A percentile compares a stretch with the other conserved stretches of the same genome.
phyloP scores from a whole-genome alignment of 2,888 invertebrate genomes.

The Siphlonurus alternatus region DNA sequence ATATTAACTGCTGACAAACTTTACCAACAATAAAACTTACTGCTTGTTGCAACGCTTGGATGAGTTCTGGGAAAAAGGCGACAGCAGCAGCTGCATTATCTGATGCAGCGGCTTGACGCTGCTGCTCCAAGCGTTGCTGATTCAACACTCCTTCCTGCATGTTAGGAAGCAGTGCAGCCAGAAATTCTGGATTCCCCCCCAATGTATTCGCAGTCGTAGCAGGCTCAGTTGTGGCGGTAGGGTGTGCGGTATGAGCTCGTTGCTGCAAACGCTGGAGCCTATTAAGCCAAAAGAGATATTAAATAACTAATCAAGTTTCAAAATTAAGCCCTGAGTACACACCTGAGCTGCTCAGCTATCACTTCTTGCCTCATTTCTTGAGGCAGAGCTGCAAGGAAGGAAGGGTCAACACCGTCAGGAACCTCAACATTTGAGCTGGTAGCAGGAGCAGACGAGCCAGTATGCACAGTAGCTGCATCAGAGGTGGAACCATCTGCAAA shows the following conservation, averaged over 20 bases:
- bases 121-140: slow-evolving; percentile 54
- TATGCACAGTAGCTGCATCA: slow-evolving; percentile 20
- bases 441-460: slow-evolving; percentile 9
- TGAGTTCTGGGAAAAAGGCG: slow-evolving; percentile 65
- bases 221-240: slow-evolving; percentile 19
- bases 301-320: background rate
- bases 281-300: slow-evolving; percentile 7
- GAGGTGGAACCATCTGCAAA: slow-evolving; percentile 20
- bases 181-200: slow-evolving; percentile 77
- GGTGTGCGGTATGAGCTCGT: slow-evolving; percentile 28
- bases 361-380: slow-evolving; percentile 77
- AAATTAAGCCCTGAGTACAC: background rate
- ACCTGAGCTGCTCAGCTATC: slow-evolving; percentile 59
- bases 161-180: slow-evolving; percentile 70
- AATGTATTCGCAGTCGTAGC: slow-evolving; percentile 31
- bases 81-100: slow-evolving; percentile 65
- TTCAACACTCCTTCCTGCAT: slow-evolving; percentile 71
- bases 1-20: too few relatives aligned
- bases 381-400: slow-evolving; percentile 73
- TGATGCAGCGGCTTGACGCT: slow-evolving; percentile 47
- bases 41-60: slow-evolving; percentile 58
- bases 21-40: too few relatives aligned
- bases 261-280: slow-evolving; percentile 42
- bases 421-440: slow-evolving; percentile 22
- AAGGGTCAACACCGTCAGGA: slow-evolving; percentile 75